Evolutionary conservation across 2,113 vertebrate genomes (phyloP).

Genomic region (Sclerurus mexicanus): DNA sequence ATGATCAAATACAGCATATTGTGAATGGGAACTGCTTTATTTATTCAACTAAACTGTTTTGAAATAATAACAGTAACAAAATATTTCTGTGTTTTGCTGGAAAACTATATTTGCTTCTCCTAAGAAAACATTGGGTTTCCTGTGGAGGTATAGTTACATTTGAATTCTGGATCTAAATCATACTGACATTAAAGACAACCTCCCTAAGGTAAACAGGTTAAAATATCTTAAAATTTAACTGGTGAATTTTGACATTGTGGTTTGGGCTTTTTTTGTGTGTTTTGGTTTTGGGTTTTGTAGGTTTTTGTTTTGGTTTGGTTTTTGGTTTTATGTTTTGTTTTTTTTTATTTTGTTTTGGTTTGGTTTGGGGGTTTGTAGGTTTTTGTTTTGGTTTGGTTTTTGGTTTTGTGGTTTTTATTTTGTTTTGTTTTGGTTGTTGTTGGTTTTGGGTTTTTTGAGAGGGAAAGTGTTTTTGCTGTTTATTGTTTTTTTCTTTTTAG

Average conservation of each 20-base stretch:
- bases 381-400: not conserved
- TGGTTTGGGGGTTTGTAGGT: no score
- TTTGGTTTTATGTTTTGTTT: no score
- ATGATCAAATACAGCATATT: not conserved
- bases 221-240: not conserved
- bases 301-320: not conserved
- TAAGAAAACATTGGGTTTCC: not conserved
- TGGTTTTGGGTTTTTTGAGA: not conserved
- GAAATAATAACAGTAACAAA: not conserved
- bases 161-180: not conserved
- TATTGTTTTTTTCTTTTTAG: not conserved
- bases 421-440: not conserved
- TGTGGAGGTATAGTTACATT: not conserved
- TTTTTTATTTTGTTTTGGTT: not conserved
- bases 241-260: not conserved
- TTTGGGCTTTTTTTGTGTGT: not conserved
- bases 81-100: not conserved
- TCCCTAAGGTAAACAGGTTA: not conserved
- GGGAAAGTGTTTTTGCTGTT: not conserved
- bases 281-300: not conserved
- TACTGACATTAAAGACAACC: not conserved
- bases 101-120: not conserved
- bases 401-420: not conserved
- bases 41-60: not conserved
- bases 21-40: not conserved